Conservation (phyloP, 2,113 vertebrate species). For the Coptodon bakossiorum region DNA sequence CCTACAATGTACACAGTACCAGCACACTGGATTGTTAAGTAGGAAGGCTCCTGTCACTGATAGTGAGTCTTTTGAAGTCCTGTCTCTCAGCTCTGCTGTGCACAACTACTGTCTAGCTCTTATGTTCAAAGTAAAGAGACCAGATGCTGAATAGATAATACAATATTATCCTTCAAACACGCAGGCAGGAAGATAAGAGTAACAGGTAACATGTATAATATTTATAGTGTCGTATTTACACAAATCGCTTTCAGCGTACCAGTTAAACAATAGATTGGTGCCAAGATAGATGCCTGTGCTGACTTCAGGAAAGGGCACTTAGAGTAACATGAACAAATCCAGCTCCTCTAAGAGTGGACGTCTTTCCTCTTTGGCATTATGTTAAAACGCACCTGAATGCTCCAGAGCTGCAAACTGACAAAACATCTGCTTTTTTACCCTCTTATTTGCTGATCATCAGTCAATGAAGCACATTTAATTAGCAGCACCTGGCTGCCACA, state of each 20-base stretch:
- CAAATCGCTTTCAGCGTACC: neutral
- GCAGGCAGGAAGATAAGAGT: neutral
- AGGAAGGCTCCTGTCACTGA: neutral
- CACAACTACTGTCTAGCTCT: neutral
- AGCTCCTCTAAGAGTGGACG: neutral
- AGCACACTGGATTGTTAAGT: neutral
- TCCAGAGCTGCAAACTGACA: neutral
- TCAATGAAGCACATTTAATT: neutral
- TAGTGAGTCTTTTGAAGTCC: conserved; percentile 7
- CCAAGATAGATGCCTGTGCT: neutral
- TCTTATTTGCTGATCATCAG: neutral
- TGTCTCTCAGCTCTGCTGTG: neutral
- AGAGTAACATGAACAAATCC: neutral
- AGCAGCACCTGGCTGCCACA: neutral
- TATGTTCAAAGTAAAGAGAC: neutral
- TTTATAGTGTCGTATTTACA: neutral
- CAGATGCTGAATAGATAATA: neutral
- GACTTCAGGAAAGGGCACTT: neutral
- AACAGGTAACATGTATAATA: neutral
- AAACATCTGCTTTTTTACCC: neutral
- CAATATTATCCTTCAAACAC: neutral
- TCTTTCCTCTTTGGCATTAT: neutral
- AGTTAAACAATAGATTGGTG: neutral
- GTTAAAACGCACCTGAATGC: neutral
- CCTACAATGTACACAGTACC: neutral